Base-by-base conservation (phyloP, 2,797 vertebrate genomes). In the Apodemus agrarius region DNA sequence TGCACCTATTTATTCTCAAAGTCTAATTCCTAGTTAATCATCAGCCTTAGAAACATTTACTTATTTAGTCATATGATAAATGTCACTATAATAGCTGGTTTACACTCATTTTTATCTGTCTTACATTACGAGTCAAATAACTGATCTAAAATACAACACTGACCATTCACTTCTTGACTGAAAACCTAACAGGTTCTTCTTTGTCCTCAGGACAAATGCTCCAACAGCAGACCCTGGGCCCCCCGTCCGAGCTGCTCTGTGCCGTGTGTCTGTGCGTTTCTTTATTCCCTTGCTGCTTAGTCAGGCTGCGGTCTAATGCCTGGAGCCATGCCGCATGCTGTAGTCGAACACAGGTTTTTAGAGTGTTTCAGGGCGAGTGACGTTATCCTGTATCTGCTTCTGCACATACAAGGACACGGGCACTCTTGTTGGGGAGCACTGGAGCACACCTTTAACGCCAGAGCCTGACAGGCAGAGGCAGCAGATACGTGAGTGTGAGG, bases 1-100 rank as follows among this genome's bases (percentile, higher is more conserved):
- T 95, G 98, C 92, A 94, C 93, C 97, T 98, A 96, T 96, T 98
- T 98, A 93, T 97, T 93, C 89, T 95, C 75, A 89, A 96, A 86
- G 89, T 80, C 19, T 29, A 90, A 91, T 52, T 90, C 37, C 12
- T 43, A 74, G 85, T 52, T 95, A 96, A 93, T 67, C n/a, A 80
- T 96, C 81, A 95, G 63, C 87, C 16, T 98, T 93, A 96, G 75
- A 95, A 90, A 80, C 84, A 97, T 94, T 88, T 92, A 87, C 59
- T 97, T 74, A 61, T 11, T 14, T 98, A 97, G 94, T 96, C 63
- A 96, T 61, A 57, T 24, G 59, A 91, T 91, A 94, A 95, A 54
- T 52, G 81, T 12, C 84, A 87, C 13, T 19, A 13, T 31, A 63
- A 54, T 34, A 63, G 40, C 26, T 67, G 22, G 19, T n/a, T 79